Conservation (phyloP, 2,888 invertebrate species). For the Zhuqinia jingwanae region DNA sequence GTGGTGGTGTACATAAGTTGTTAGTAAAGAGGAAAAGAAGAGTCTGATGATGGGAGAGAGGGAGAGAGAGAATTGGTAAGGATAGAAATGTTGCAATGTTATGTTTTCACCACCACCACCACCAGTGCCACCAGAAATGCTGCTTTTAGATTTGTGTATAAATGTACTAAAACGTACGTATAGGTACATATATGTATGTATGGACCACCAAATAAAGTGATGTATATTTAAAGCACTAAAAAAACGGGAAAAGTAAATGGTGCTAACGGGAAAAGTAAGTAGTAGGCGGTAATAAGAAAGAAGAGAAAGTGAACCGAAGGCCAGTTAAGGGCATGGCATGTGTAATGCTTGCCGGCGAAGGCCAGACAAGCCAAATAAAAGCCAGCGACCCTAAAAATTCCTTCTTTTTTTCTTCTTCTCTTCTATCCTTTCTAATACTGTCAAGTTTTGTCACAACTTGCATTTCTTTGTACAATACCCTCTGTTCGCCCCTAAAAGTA, state of each 20-base stretch:
- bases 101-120: not conserved
- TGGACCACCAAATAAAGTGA: conserved; percentile 26
- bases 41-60: conserved; percentile 29
- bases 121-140: not conserved
- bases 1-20: not conserved
- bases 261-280: conserved; percentile 53
- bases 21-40: conserved; percentile 20
- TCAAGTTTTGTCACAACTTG: conserved; percentile 41
- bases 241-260: conserved; percentile 56
- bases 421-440: conserved; percentile 5
- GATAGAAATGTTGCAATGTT: conserved; percentile 7
- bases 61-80: conserved; percentile 14
- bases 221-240: conserved; percentile 64
- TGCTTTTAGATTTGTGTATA: conserved; percentile 30
- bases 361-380: conserved; percentile 50
- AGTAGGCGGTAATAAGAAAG: conserved; percentile 63
- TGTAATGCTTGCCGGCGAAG: conserved; percentile 15
- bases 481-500: not conserved
- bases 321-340: conserved; percentile 34
- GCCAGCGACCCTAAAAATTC: conserved; percentile 41
- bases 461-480: conserved; percentile 17
- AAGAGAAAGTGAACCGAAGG: conserved; percentile 32
- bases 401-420: conserved; percentile 15
- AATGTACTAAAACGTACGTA: conserved; percentile 9
- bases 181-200: not conserved